Evolutionary conservation across 2,113 vertebrate species (phyloP).

Genomic region (Tetraodon nigroviridis): DNA sequence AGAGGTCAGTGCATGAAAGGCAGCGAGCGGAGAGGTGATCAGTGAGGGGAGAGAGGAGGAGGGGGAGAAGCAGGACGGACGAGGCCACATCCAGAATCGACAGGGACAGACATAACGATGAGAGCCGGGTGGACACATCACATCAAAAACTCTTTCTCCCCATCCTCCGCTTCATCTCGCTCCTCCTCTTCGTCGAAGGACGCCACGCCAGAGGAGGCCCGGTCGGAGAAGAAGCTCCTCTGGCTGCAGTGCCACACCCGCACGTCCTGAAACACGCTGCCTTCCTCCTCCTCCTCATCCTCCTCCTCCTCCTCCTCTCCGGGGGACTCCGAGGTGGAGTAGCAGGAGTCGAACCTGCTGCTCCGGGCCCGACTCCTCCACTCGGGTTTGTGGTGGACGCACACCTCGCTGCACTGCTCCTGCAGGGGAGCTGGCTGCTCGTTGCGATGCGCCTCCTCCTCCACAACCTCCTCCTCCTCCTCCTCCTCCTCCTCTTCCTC

Average conservation of each 20-base stretch:
- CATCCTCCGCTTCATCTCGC: conserved; percentile 50
- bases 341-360: conserved; percentile 75
- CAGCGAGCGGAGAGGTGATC: conserved; percentile 21
- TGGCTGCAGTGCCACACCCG: conserved; percentile 65
- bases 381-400: conserved; percentile 56
- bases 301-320: conserved; percentile 71
- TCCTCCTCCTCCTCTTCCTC: conserved; percentile 38
- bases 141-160: conserved; percentile 62
- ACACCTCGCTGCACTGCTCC: conserved; percentile 40
- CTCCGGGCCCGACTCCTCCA: conserved; percentile 61
- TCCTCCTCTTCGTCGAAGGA: conserved; percentile 71
- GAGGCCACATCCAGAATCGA: conserved; percentile 53
- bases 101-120: conserved; percentile 46
- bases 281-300: conserved; percentile 71
- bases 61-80: conserved; percentile 37
- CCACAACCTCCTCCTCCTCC: conserved; percentile 19
- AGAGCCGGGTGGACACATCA: conserved; percentile 61
- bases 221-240: conserved; percentile 66
- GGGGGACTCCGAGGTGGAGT: conserved; percentile 75
- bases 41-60: conserved; percentile 9
- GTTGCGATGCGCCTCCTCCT: conserved; percentile 14
- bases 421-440: conserved; percentile 30
- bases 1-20: conserved; percentile 29
- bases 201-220: conserved; percentile 68
- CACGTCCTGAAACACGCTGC: conserved; percentile 71